Evolutionary conservation across 2,888 invertebrate species (phyloP).

Genomic region (Liposcelis brunnea): DNA sequence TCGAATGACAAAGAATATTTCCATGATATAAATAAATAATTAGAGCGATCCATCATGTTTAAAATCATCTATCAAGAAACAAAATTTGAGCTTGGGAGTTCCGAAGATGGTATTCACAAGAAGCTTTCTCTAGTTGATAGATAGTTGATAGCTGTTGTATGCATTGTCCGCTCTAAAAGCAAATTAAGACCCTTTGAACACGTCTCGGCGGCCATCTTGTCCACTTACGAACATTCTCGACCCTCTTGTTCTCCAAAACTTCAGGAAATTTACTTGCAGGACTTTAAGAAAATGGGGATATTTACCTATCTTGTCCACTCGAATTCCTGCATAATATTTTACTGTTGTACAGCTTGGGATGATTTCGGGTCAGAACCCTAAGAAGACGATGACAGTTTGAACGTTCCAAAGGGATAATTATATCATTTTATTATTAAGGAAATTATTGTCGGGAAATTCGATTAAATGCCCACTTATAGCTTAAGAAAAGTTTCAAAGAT

Average conservation of each 20-base stretch:
- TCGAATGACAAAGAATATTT: no score
- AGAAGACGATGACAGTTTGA: background rate
- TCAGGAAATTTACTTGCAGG: slow-evolving; percentile 7
- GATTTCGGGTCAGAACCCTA: background rate
- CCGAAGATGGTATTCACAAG: no score
- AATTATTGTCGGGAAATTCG: slow-evolving; percentile 8
- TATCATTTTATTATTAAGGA: background rate
- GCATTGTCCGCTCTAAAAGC: slow-evolving; percentile 9
- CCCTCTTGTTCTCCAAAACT: slow-evolving; percentile 6
- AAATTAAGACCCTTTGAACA: slow-evolving; percentile 10
- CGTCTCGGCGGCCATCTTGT: slow-evolving; percentile 10
- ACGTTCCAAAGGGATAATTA: no score
- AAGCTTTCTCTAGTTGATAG: background rate
- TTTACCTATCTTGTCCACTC: slow-evolving; percentile 9
- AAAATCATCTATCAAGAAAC: no score
- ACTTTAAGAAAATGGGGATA: slow-evolving; percentile 7
- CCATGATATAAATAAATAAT: no score
- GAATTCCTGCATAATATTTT: slow-evolving; percentile 8
- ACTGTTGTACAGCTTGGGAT: slow-evolving; percentile 2
- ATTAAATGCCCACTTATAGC: slow-evolving; percentile 9
- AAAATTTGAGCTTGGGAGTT: no score
- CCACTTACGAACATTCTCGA: slow-evolving; percentile 9
- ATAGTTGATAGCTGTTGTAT: slow-evolving; percentile 6
- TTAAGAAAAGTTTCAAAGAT: slow-evolving; percentile 9
- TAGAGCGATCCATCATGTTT: no score